A percentile compares a stretch with the other conserved stretches of the same genome.
phyloP scores from a whole-genome alignment of 2,797 vertebrate species.

The Hydrophis major region DNA sequence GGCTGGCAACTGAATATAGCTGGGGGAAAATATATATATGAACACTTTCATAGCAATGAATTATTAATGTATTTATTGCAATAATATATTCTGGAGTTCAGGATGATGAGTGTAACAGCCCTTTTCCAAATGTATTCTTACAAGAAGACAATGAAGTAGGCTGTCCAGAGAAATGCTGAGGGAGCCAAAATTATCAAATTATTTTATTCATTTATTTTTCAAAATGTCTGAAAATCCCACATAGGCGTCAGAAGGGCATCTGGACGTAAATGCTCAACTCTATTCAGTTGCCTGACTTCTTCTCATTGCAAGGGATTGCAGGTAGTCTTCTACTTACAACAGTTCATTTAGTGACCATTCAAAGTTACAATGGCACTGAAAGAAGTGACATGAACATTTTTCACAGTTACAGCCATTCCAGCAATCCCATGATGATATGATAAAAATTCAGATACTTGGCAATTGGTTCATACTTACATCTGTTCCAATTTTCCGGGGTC shows the following conservation, averaged over 20 bases:
- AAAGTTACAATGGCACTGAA: too few relatives aligned
- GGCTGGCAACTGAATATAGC: neutral
- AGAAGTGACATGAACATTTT: too few relatives aligned
- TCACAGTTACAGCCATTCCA: too few relatives aligned
- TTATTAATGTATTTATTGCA: neutral
- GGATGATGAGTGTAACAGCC: neutral
- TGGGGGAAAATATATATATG: neutral
- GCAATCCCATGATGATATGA: too few relatives aligned
- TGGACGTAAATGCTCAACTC: neutral
- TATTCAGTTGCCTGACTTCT: neutral
- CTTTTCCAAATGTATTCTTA: neutral
- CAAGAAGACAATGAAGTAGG: neutral
- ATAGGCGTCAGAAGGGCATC: neutral
- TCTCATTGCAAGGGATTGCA: neutral
- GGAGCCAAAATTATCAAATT: neutral
- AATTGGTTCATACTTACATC: too few relatives aligned
- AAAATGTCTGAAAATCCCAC: neutral
- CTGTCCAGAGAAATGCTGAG: neutral
- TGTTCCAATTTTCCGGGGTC: too few relatives aligned
- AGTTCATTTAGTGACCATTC: too few relatives aligned
- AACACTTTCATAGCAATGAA: neutral
- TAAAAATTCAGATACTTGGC: too few relatives aligned
- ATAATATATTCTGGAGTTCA: neutral
- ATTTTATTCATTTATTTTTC: neutral
- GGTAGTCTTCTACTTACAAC: neutral